Base-by-base conservation (phyloP, 1,140 invertebrate species). In the Propsilocerus akamusi region DNA sequence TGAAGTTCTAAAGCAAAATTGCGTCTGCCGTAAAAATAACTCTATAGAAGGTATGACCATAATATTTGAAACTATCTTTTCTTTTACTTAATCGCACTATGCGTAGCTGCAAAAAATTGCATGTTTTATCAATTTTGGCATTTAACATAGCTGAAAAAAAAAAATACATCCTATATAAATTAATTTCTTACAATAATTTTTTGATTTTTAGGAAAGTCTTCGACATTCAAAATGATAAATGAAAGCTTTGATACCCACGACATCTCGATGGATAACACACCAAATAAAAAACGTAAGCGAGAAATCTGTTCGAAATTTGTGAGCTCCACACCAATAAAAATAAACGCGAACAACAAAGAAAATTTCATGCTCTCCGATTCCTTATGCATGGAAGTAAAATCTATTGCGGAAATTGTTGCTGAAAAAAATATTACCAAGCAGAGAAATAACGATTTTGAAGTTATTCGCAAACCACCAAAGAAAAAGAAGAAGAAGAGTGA, bases 311-410 rank as follows among this genome's bases (percentile, higher is more conserved):
- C 17, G 22, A 41, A 41, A 41, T 41, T 41, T 41, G 34, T 41
- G 2, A 41, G 34, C 22, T 41, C 34, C 17, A 41, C 34, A 17
- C 34, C 34, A 41, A 41, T 41, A 41, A 41, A 41, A 20, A n/a
- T 41, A n/a, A 30, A 30, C 17, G 10, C 6, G 8, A 41, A 41
- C 17, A 41, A 41, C 5, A 41, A 41, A 17, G 34, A 41, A 17
- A 41, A 41, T 20, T 30, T 49, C 23, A 8, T 24, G 0, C 20
- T 23, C 23, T 14, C 48, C 20, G 48, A 59, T 10, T 51, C 49
- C n/a, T n/a, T n/a, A 26, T 52, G 59, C 2, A 24, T 64, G 50
- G 62, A 64, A 54, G 53, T 63, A 0, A 64, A 64, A 52, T 64
- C 62, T 2, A 64, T 64, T 37, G 51, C 57, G 3, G 59, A 61